Percentiles rank a stretch among this genome's conserved stretches.
Evolutionary conservation across 2,113 vertebrate species (phyloP).

Genomic region (Siniperca knerii): DNA sequence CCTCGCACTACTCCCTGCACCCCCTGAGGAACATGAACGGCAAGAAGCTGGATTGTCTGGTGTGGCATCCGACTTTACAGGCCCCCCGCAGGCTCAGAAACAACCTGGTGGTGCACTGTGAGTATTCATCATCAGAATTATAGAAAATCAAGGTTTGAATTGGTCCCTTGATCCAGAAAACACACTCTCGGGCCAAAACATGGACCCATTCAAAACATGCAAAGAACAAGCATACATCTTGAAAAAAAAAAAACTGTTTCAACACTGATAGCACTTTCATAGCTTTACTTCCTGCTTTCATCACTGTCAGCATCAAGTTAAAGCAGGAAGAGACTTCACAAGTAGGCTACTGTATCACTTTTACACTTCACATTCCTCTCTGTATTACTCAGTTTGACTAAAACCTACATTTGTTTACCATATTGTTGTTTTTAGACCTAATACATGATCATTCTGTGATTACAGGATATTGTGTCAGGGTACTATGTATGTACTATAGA

Average conservation of each 20-base stretch:
- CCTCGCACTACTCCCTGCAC: conserved; percentile 88
- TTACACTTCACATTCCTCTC: not conserved
- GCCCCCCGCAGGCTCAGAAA: conserved; percentile 85
- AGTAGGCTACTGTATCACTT: not conserved
- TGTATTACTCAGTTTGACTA: not conserved
- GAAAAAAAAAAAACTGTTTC: not conserved
- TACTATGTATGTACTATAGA: no score
- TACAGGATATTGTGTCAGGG: not conserved
- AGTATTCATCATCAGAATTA: conserved; percentile 50
- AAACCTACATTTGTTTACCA: not conserved
- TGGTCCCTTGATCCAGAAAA: not conserved
- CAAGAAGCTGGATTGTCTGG: conserved; percentile 90
- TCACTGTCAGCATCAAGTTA: not conserved
- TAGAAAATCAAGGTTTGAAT: not conserved
- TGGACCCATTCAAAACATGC: not conserved
- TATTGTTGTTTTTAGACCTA: not conserved
- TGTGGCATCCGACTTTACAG: conserved; percentile 86
- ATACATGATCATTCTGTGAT: not conserved
- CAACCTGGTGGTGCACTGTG: conserved; percentile 89
- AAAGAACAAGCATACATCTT: not conserved
- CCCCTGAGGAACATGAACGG: conserved; percentile 90
- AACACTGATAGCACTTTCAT: not conserved
- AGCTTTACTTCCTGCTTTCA: not conserved
- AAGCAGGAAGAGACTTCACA: not conserved
- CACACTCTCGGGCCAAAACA: not conserved